Evolutionary conservation across 2,797 vertebrate genomes (phyloP).

Genomic region (Pipistrellus pipistrellus): DNA sequence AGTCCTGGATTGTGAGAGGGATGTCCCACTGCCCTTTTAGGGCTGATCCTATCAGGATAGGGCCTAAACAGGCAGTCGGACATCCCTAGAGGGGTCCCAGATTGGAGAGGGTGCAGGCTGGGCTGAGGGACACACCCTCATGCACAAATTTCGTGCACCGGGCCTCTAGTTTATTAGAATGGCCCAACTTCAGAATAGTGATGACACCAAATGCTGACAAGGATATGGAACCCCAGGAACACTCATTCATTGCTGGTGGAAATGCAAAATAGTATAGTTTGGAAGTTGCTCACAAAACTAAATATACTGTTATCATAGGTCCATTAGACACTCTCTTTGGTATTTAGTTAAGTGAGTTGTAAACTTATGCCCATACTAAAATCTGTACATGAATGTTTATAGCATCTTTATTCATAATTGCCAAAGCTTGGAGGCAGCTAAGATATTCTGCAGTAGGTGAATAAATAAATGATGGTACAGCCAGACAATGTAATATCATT

Average conservation of each 20-base stretch:
- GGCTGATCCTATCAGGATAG: too few relatives aligned
- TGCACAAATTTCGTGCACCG: too few relatives aligned
- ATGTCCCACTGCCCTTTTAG: too few relatives aligned
- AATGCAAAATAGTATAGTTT: not conserved
- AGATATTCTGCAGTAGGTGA: not conserved
- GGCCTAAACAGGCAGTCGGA: too few relatives aligned
- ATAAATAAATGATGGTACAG: not conserved
- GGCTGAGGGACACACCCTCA: too few relatives aligned
- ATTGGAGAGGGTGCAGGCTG: too few relatives aligned
- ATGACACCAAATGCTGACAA: not conserved
- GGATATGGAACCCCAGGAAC: not conserved
- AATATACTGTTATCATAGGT: not conserved
- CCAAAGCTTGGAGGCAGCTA: not conserved
- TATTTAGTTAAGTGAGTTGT: not conserved
- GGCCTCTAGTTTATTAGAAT: not conserved
- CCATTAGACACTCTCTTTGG: not conserved
- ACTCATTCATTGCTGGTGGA: not conserved
- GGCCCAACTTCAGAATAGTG: not conserved
- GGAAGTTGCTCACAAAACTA: not conserved
- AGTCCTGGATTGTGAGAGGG: too few relatives aligned
- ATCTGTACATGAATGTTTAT: not conserved
- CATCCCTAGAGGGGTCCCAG: too few relatives aligned
- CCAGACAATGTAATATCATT: conserved; percentile 1
- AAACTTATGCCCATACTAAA: not conserved
- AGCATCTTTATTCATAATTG: not conserved